Evolutionary conservation across 2,113 vertebrate species (phyloP).

Genomic region (Varanus komodoensis): DNA sequence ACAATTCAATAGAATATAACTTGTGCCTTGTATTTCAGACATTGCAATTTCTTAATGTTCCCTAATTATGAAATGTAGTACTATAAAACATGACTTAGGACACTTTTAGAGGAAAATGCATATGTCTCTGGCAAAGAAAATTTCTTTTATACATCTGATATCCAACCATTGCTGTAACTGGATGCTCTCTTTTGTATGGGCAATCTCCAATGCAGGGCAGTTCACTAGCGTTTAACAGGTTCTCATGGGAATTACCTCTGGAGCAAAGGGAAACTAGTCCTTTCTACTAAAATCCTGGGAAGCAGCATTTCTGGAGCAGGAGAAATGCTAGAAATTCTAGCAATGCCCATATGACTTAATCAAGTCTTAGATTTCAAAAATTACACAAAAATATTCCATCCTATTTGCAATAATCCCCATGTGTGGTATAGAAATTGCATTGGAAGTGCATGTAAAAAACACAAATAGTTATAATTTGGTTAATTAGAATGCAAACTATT

Average conservation of each 20-base stretch:
- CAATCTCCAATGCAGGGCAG: no score
- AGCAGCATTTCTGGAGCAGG: no score
- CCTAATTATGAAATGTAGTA: neutral
- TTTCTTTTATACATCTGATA: slow-evolving; percentile 3
- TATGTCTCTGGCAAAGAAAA: neutral
- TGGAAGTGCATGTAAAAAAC: neutral
- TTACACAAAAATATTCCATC: neutral
- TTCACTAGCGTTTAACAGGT: no score
- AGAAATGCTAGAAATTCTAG: no score
- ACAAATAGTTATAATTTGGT: neutral
- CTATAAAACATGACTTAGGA: neutral
- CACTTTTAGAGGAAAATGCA: slow-evolving; percentile 9
- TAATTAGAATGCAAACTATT: neutral
- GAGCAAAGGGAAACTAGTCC: no score
- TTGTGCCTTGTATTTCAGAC: neutral
- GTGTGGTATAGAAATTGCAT: neutral
- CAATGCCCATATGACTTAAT: no score
- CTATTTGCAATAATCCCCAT: neutral
- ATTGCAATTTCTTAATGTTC: neutral
- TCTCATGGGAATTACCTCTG: no score
- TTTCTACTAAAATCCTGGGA: no score
- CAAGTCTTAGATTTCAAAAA: neutral
- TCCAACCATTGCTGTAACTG: neutral
- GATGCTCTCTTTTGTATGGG: neutral
- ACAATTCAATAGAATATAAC: neutral